These are phyloP conservation scores for Stichopus chloronotus DNA, from an alignment of 35 echinoderm and acorn worm species.

Conservation along the genomic window DNA sequence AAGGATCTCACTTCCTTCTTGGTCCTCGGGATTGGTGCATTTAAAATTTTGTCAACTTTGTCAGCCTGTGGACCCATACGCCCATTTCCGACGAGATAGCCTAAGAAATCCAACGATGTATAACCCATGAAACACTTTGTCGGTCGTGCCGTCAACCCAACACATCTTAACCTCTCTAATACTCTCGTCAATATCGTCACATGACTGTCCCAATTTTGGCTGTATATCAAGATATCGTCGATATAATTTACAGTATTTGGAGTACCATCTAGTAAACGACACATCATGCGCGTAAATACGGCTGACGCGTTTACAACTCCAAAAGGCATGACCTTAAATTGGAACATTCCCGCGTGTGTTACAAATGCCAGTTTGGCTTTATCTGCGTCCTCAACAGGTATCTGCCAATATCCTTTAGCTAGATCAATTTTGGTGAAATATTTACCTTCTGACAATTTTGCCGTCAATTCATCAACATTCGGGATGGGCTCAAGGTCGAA, in stretches of 20 bases:
- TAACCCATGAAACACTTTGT: conserved; percentile 50
- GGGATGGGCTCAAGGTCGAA: no score
- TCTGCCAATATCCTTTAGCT: conserved; percentile 60
- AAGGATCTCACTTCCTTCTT: conserved; percentile 46
- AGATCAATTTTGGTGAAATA: conserved; percentile 57
- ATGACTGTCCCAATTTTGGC: conserved; percentile 10
- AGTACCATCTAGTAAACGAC: conserved; percentile 32
- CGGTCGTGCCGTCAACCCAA: conserved; percentile 26
- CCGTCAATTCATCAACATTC: not conserved
- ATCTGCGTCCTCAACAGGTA: not conserved
- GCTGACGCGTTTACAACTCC: conserved; percentile 14
- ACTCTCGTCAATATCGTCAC: not conserved
- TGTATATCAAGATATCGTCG: conserved; percentile 44
- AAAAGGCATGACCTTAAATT: conserved; percentile 40
- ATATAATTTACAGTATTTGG: conserved; percentile 49
- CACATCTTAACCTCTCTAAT: conserved; percentile 7
- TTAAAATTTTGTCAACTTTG: conserved; percentile 6
- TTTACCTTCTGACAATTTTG: conserved; percentile 36
- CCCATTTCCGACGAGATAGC: conserved; percentile 35
- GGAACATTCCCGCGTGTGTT: not conserved
- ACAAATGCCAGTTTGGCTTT: not conserved
- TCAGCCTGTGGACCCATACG: conserved; percentile 18
- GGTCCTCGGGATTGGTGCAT: conserved; percentile 30
- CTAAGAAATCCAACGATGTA: conserved; percentile 39
- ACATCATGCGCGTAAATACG: conserved; percentile 39